Conservation (phyloP, 92 coral and sea anemone genomes). For the Paragorgia papillata region DNA sequence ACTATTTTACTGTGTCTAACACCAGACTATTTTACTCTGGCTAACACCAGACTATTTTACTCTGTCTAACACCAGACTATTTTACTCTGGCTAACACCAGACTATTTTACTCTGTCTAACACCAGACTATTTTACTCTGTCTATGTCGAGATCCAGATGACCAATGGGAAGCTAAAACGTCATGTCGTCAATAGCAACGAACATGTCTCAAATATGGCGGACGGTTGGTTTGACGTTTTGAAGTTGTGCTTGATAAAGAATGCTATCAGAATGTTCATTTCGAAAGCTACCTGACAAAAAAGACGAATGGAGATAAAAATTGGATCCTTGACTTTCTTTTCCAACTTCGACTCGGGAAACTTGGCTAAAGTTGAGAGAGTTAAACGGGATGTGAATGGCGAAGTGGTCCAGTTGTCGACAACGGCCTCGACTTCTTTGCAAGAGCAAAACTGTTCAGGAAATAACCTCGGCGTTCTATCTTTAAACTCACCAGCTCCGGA, state of each 20-base stretch:
- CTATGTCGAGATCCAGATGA: too few relatives aligned
- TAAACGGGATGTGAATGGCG: slow-evolving; percentile 64
- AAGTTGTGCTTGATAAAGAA: not conserved
- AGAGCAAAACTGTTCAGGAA: slow-evolving; percentile 50
- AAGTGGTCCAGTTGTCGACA: not conserved
- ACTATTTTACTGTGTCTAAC: too few relatives aligned
- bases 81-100: too few relatives aligned
- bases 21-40: too few relatives aligned
- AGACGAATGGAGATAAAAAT: slow-evolving; percentile 79
- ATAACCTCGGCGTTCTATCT: not conserved
- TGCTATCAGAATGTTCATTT: not conserved
- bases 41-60: too few relatives aligned
- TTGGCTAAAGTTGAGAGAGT: slow-evolving; percentile 87
- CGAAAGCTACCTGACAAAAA: not conserved
- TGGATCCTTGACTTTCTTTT: slow-evolving; percentile 92
- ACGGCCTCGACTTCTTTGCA: slow-evolving; percentile 28
- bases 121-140: too few relatives aligned
- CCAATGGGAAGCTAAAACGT: not conserved
- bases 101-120: too few relatives aligned
- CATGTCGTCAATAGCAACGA: slow-evolving; percentile 32
- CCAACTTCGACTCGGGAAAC: slow-evolving; percentile 97
- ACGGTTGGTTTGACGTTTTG: slow-evolving; percentile 23
- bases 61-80: too few relatives aligned
- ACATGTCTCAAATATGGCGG: slow-evolving; percentile 29
- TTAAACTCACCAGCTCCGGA: slow-evolving; percentile 60